Base-by-base conservation (phyloP, 1,140 invertebrate genomes). In the Mamestra configurata region DNA sequence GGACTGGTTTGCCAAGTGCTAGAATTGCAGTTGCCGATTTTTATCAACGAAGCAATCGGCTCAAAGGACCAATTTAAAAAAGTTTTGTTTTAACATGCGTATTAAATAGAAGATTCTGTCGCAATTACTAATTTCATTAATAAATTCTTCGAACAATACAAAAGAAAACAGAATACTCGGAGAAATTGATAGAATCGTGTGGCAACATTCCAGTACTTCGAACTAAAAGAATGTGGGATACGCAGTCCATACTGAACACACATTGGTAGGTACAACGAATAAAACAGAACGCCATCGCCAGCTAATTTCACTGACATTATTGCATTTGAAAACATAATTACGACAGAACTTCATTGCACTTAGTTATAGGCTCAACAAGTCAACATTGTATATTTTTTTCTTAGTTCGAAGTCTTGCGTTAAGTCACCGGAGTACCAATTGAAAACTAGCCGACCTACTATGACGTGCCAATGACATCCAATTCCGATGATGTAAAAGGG, bases 291-390 rank as follows among this genome's bases (percentile, higher is more conserved):
- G 18, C 3, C 8, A 64, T 37, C 24, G 18, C 3, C 8, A 59
- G 27, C 24, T 49, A 49, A 49, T 13, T 22, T 55, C 53, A 55
- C 20, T 55, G 18, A 68, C 37, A 68, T n/a, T 24, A n/a, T 68
- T 68, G 40, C 64, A 40, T 40, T 68, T 68, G 20, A 68, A 40
- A 68, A 46, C 64, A 27, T 68, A 68, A 68, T 27, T 59, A 27
- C 4, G 18, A 20, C 55, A 59, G 7, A 27, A 61, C 59, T 35
- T 37, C 31, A 61, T 37, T 3, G 5, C 27, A 31, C 2, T 31
- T 31, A 31, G 1, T 1, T 31, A 31, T 31, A 31, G 2, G 5
- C 5, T 31, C 5, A 31, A 1, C 2, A 31, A 31, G 2, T 5
- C 27, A 31, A 31, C 27, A 3, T 31, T 1, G 5, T 31, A 31